Evolutionary conservation across 2,113 vertebrate species (phyloP), one percentile per base, ranked within the genome.

Genomic region (Phyllostomus hastatus): DNA sequence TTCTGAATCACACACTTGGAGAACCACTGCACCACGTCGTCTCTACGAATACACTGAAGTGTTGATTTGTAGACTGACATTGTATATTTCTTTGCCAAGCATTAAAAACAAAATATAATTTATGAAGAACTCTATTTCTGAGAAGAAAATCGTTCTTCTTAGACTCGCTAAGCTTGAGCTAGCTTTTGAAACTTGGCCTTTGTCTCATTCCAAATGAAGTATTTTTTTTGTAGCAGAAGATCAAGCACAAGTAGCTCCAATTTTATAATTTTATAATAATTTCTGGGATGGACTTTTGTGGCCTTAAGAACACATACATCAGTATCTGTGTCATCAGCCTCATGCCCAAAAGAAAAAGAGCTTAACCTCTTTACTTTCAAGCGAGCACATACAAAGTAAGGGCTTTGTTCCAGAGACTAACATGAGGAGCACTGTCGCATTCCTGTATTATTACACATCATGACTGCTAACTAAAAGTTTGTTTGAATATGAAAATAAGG

Each of bases 181-280:
- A 20, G 83, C 79, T 88, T 85, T 91, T 82, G 46, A 97, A 14
- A 48, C 35, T 88, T 95, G 64, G 64, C 22, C 33, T 88, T 88
- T 73, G 14, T 91, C 66, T 86, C 52, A 57, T 52, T 94, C 70
- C 89, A 83, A 93, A 81, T 88, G 7, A 86, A 75, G 81, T 86
- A 92, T 52, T 11, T 38, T 91, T 91, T 91, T 94, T 35, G 28
- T 84, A 70, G 26, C 57, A 72, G 46, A 91, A 86, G 20, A 59
- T 70, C 35, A 75, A 91, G 72, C 78, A 50, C 4, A 31, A 67
- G 17, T 31, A 81, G 38, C n/a, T 94, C 41, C 54, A 80, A 72
- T 81, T 91, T 75, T 82, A 66, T 64, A 61, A 88, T 64, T 75
- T 31, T 61, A 50, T 66, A 14, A 38, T 92, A 69, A 59, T 75